Evolutionary conservation across 2,113 vertebrate genomes (phyloP), one percentile per base, ranked within the genome.

Genomic region (Callopanchax toddi): DNA sequence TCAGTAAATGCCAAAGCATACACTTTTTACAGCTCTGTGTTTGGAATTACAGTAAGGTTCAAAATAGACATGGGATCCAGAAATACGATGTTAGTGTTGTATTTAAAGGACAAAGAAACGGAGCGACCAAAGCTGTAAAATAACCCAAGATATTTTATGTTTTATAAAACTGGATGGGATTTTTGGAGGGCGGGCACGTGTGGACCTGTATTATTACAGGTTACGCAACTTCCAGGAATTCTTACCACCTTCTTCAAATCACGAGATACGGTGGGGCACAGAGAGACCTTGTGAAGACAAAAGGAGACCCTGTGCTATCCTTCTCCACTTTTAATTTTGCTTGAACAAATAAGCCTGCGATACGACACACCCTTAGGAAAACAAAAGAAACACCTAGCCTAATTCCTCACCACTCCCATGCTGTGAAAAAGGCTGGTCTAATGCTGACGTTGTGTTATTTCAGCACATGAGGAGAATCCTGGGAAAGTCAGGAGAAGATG

Each of bases 161-260:
- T 60, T 50, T 21, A 42, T 42, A n/a, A n/a, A n/a, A n/a, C n/a
- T n/a, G n/a, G n/a, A n/a, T n/a, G n/a, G n/a, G n/a, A n/a, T n/a
- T n/a, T n/a, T n/a, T n/a, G n/a, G n/a, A n/a, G n/a, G n/a, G n/a
- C n/a, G n/a, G n/a, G n/a, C 21, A 46, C 25, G 56, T 4, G 46
- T 52, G 57, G 61, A 68, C 16, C 17, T 4, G 39, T 17, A 52
- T 15, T 23, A 57, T 25, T 43, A 70, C 18, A 49, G 55, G 61
- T 82, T 76, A 54, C 9, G 5, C 49, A 85, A 85, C 68, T 79
- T 78, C 77, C 59, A 61, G 69, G 74, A 79, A 83, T 78, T 82
- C 66, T 62, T 44, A 48, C 67, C 39, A 57, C 17, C 29, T 51
- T 32, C 51, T 23, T 42, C 23, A 50, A 48, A 73, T 57, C 56